Conservation (phyloP, 2,888 invertebrate genomes). For the Euclidia mi region DNA sequence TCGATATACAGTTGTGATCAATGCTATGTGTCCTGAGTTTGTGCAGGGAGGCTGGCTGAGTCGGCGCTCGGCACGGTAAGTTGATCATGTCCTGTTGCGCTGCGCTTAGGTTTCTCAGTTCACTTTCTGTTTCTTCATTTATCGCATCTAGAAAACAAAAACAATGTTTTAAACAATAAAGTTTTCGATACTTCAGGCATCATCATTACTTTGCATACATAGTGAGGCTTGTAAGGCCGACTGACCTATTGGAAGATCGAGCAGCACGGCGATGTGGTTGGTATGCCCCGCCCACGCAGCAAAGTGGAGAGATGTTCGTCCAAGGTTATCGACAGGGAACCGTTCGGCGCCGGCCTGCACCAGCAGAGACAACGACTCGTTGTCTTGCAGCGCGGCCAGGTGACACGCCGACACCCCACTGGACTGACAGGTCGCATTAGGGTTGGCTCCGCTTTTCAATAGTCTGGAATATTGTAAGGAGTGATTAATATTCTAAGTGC, state of each 20-base stretch:
- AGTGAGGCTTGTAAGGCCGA: no score
- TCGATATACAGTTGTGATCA: slow-evolving; percentile 49
- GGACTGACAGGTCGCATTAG: slow-evolving; percentile 53
- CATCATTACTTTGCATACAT: no score
- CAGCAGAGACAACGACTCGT: slow-evolving; percentile 29
- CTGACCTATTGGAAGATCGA: slow-evolving; percentile 53
- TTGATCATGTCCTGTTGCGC: slow-evolving; percentile 14
- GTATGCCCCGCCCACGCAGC: slow-evolving; percentile 70
- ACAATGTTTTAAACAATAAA: no score
- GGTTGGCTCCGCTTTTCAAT: slow-evolving; percentile 50
- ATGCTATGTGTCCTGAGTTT: slow-evolving; percentile 49
- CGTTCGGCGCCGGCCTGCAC: no score
- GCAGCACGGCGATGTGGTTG: slow-evolving; percentile 57
- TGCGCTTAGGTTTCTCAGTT: slow-evolving; percentile 11
- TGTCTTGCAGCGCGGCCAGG: slow-evolving; percentile 65
- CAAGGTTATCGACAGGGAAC: slow-evolving; percentile 67
- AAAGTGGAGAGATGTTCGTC: slow-evolving; percentile 75
- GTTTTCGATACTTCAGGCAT: no score
- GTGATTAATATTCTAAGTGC: no score
- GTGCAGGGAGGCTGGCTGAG: slow-evolving; percentile 27
- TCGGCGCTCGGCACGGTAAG: slow-evolving; percentile 43
- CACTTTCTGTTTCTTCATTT: no score
- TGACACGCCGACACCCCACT: slow-evolving; percentile 60
- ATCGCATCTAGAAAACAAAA: no score
- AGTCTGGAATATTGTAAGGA: slow-evolving; percentile 35